Base-by-base conservation (phyloP, 2,888 invertebrate species). In the Biston stratarius region DNA sequence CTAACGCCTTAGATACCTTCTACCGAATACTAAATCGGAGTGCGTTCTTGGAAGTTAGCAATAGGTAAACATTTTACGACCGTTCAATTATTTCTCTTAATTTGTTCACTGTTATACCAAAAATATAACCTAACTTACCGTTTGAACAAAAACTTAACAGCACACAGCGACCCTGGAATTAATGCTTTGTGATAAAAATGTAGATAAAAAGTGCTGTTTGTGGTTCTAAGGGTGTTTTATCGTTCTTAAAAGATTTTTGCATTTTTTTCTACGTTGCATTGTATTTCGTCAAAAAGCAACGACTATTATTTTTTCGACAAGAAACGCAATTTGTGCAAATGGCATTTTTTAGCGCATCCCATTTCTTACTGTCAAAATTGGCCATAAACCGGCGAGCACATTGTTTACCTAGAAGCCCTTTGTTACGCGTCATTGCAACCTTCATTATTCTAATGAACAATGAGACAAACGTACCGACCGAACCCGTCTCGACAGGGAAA, bases 291-390 rank as follows among this genome's bases (percentile, higher is more conserved):
- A 78, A 83, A 80, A 80, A 79, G 63, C 70, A 67, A 72, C 70
- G 78, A 77, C 79, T 80, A 79, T 81, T 82, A 74, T 82, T 79
- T 80, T 78, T 74, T 76, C 76, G 77, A 76, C 74, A 81, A 83
- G 72, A 78, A 80, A 83, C 79, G 82, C 87, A 88, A 88, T 87
- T 90, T 91, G 90, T 84, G 87, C 91, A 92, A 91, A 89, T 82
- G 86, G 85, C 77, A 77, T 78, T 88, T 88, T 87, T 90, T 89
- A 83, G 83, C 83, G 77, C 73, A 76, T 73, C 70, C 77, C 57
- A 79, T 82, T 84, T 77, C 77, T 82, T 79, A 74, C 73, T 77
- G 75, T 81, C 74, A 75, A 78, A 82, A 81, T 79, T 76, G 74
- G 77, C 76, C 86, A 85, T 88, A 87, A 89, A 85, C 81, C 71